Percentiles rank a stretch among this genome's conserved stretches.
phyloP scores from a whole-genome alignment of 2,888 invertebrate genomes.

The Galeopsomyia nigrocyanea region DNA sequence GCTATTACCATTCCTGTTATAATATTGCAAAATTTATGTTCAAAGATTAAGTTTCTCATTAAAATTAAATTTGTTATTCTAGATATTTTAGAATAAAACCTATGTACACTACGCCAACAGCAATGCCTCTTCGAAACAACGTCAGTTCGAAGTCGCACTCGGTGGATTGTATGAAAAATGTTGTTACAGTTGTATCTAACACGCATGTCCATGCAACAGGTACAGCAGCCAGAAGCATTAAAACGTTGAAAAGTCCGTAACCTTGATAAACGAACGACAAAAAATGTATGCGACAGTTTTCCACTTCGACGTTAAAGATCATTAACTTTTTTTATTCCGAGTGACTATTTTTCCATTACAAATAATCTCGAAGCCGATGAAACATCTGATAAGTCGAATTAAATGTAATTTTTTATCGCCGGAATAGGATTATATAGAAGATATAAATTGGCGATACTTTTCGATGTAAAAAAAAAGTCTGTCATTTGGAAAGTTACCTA shows the following conservation, averaged over 20 bases:
- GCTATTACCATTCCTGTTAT: conserved; percentile 81
- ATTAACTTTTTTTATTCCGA: neutral
- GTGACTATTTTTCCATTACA: too few relatives aligned
- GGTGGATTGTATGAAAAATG: conserved; percentile 81
- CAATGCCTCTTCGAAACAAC: conserved; percentile 78
- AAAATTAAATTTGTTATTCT: neutral
- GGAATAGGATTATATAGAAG: too few relatives aligned
- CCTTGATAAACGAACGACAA: conserved; percentile 52
- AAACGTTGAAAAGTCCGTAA: conserved; percentile 79
- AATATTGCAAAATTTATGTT: neutral
- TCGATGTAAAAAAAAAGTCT: too few relatives aligned
- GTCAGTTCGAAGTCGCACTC: conserved; percentile 81
- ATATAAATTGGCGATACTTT: too few relatives aligned
- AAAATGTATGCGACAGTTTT: neutral
- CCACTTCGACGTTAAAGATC: neutral
- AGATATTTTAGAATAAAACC: conserved; percentile 68
- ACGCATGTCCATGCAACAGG: conserved; percentile 79
- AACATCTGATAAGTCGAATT: too few relatives aligned
- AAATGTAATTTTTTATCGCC: too few relatives aligned
- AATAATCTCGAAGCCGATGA: too few relatives aligned
- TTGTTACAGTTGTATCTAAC: conserved; percentile 80
- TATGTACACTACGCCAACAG: conserved; percentile 80
- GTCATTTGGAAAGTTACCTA: too few relatives aligned
- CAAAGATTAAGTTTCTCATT: neutral
- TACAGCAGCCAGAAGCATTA: conserved; percentile 73